These are phyloP conservation scores for Aphelinus certus DNA, from an alignment of 1,140 invertebrate species.

Conservation along the genomic window DNA sequence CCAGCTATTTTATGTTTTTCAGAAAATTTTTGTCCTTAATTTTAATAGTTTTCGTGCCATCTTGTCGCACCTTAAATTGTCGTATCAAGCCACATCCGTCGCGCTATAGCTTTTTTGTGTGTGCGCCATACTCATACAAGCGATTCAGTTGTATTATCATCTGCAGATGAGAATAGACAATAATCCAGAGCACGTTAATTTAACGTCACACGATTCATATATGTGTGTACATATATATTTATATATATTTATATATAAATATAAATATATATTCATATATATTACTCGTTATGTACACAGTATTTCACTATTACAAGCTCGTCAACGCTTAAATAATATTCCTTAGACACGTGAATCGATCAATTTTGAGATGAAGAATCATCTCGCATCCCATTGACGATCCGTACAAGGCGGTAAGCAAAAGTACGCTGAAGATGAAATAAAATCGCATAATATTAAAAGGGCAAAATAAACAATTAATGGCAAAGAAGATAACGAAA, in stretches of 20 bases:
- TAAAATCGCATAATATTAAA: not conserved
- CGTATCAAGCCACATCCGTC: slow-evolving; percentile 16
- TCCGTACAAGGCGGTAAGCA: slow-evolving; percentile 25
- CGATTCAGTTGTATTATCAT: not conserved
- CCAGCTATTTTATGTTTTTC: slow-evolving; percentile 9
- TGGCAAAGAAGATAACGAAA: slow-evolving; percentile 10
- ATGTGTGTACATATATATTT: too few relatives aligned
- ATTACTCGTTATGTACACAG: slow-evolving; percentile 29
- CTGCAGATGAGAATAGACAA: too few relatives aligned
- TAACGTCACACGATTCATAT: too few relatives aligned
- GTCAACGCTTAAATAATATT: slow-evolving; percentile 33
- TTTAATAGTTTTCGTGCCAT: slow-evolving; percentile 38
- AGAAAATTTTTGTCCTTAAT: slow-evolving; percentile 32
- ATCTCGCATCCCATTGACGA: slow-evolving; percentile 9
- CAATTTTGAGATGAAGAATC: slow-evolving; percentile 16
- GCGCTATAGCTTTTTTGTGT: not conserved
- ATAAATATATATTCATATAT: not conserved
- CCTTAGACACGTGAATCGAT: slow-evolving; percentile 17
- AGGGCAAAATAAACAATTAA: slow-evolving; percentile 5
- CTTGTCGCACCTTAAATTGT: slow-evolving; percentile 34
- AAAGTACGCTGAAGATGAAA: slow-evolving; percentile 24
- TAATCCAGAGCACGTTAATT: too few relatives aligned
- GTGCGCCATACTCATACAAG: not conserved
- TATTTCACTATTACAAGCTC: slow-evolving; percentile 38
- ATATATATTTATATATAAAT: too few relatives aligned